A percentile compares a stretch with the other conserved stretches of the same genome.
Evolutionary conservation across 2,888 invertebrate species (phyloP).

Genomic region (Noctua pronuba): DNA sequence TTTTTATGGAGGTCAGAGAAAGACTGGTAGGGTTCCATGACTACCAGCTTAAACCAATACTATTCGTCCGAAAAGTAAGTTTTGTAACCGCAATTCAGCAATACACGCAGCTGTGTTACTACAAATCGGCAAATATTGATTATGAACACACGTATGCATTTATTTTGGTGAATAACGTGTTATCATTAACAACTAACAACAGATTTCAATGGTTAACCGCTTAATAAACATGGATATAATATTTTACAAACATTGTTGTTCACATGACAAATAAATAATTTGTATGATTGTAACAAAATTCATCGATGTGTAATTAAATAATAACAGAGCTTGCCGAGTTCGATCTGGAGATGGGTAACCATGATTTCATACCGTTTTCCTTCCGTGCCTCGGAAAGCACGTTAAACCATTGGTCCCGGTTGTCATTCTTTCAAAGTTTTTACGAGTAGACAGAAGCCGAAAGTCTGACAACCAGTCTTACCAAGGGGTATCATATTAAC

Average conservation of each 20-base stretch:
- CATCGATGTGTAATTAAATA: neutral
- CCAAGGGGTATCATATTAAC: neutral
- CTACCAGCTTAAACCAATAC: neutral
- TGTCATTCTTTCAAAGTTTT: neutral
- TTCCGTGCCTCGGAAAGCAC: neutral
- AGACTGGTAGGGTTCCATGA: neutral
- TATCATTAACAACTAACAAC: conserved; percentile 14
- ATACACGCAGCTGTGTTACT: neutral
- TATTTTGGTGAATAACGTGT: neutral
- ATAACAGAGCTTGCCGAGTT: neutral
- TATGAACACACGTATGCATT: neutral
- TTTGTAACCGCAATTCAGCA: neutral
- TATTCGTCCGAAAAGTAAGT: neutral
- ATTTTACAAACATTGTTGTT: neutral
- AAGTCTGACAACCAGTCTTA: neutral
- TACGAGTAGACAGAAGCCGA: neutral
- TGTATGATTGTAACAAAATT: neutral
- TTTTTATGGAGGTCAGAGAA: too few relatives aligned
- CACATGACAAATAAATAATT: neutral
- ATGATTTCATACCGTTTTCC: neutral
- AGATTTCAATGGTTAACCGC: conserved; percentile 10
- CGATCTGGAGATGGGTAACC: neutral
- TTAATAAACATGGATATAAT: conserved; percentile 1
- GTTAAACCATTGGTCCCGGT: neutral
- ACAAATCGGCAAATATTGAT: conserved; percentile 7